Percentiles rank a stretch among this genome's conserved stretches.
These are phyloP conservation scores for Cataglyphis livida DNA, from an alignment of 2,888 invertebrate species.

Conservation along the genomic window DNA sequence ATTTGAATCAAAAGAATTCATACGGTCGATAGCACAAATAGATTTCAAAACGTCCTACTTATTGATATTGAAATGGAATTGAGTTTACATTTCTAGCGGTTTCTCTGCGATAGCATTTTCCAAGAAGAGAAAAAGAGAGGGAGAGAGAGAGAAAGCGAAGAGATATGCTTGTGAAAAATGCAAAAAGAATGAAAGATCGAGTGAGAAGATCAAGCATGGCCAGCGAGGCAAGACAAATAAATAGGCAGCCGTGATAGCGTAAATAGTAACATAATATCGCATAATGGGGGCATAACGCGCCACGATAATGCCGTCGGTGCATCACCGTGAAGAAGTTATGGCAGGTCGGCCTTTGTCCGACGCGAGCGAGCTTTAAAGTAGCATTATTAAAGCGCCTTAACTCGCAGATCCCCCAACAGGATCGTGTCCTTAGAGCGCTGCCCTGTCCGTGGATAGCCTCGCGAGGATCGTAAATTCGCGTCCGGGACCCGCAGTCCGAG, in stretches of 20 bases:
- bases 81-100: neutral
- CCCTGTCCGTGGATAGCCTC: constrained; percentile 43
- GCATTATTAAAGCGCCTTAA: constrained; percentile 77
- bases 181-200: constrained; percentile 43
- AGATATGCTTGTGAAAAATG: neutral
- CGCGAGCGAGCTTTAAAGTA: constrained; percentile 70
- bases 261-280: constrained; percentile 85
- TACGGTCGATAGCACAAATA: neutral
- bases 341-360: constrained; percentile 78
- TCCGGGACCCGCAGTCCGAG: constrained; percentile 52
- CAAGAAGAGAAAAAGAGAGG: constrained; percentile 1
- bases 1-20: neutral
- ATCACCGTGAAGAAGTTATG: constrained; percentile 80
- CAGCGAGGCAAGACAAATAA: constrained; percentile 82
- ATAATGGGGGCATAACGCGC: constrained; percentile 83
- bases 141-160: neutral
- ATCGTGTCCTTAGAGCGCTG: constrained; percentile 61
- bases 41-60: neutral
- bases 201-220: constrained; percentile 64
- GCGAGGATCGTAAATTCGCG: constrained; percentile 64
- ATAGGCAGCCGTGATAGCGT: constrained; percentile 81
- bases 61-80: neutral
- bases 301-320: constrained; percentile 78
- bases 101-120: neutral
- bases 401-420: constrained; percentile 53